A percentile compares a stretch with the other conserved stretches of the same genome.
phyloP scores from a whole-genome alignment of 2,888 invertebrate species.

The Drosophila sordidula region DNA sequence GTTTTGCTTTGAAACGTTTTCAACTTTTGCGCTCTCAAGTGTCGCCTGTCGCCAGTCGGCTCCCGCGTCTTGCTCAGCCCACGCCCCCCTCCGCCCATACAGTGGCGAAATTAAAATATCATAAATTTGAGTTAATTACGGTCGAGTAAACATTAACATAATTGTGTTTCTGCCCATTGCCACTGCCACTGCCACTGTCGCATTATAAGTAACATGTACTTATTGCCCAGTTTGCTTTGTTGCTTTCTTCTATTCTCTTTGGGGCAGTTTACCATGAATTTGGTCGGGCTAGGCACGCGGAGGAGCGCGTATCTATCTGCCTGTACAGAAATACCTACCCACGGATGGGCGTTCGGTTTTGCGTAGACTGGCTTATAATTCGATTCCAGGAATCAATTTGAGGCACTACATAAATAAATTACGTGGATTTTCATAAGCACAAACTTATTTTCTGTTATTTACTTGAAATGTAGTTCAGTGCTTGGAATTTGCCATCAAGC shows the following conservation, averaged over 20 bases:
- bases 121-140: slow-evolving; percentile 81
- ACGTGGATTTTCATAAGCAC: neutral
- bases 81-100: neutral
- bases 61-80: neutral
- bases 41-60: slow-evolving; percentile 32
- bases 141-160: slow-evolving; percentile 79
- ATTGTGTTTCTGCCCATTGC: slow-evolving; percentile 63
- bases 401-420: slow-evolving; percentile 9
- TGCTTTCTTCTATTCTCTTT: slow-evolving; percentile 23
- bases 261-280: slow-evolving; percentile 26
- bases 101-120: slow-evolving; percentile 77
- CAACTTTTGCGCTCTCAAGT: slow-evolving; percentile 61
- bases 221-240: slow-evolving; percentile 57
- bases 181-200: slow-evolving; percentile 30
- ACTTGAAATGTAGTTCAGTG: neutral
- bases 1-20: slow-evolving; percentile 43
- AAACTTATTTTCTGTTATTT: slow-evolving; percentile 9
- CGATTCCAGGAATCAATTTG: slow-evolving; percentile 12
- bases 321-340: neutral
- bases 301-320: neutral
- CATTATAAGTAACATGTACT: slow-evolving; percentile 71
- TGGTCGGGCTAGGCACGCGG: neutral
- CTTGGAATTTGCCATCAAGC: neutral
- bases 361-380: slow-evolving; percentile 1
- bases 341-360: slow-evolving; percentile 1